Percentiles rank a stretch among this genome's conserved stretches.
Conservation (phyloP, 2,888 invertebrate genomes). For the Nephrotoma guestfalica region DNA sequence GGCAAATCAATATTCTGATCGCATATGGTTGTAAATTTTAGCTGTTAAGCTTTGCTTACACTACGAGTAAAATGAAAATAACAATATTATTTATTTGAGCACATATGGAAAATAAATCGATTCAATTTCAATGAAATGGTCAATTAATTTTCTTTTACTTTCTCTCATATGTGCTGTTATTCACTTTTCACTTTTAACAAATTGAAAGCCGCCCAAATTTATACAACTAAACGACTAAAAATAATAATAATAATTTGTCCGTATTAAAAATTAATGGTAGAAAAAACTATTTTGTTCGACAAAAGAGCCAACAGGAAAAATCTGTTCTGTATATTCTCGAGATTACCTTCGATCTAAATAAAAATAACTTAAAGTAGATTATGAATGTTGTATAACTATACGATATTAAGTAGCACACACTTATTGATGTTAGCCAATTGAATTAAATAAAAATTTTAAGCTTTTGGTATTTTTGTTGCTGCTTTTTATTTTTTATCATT, state of each 20-base stretch:
- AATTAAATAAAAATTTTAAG: background rate
- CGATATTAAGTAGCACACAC: background rate
- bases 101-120: background rate
- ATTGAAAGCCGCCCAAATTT: background rate
- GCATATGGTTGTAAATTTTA: background rate
- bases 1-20: background rate
- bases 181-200: background rate
- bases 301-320: background rate
- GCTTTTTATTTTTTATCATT: background rate
- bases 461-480: background rate
- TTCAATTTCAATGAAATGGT: background rate
- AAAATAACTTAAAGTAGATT: background rate
- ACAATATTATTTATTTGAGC: background rate
- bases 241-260: background rate
- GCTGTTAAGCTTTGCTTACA: background rate
- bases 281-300: background rate
- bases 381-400: background rate
- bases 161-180: background rate
- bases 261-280: background rate
- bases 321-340: background rate
- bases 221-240: background rate
- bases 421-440: background rate
- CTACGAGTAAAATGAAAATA: background rate
- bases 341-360: background rate
- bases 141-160: background rate